phyloP scores from a whole-genome alignment of 1,140 invertebrate species.

The Drosophila parvula region DNA sequence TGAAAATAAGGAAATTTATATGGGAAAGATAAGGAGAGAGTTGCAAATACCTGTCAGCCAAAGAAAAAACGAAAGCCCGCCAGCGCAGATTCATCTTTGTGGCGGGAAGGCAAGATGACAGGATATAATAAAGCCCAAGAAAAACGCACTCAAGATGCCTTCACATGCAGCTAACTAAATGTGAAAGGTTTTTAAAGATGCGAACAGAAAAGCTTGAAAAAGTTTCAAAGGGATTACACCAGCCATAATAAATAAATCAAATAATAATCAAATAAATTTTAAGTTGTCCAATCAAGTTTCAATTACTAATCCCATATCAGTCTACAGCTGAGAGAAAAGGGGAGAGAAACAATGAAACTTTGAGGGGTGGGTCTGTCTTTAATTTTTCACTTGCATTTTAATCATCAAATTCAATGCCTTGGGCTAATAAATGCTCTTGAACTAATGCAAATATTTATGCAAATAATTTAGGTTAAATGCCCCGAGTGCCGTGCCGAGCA shows the following conservation, averaged over 20 bases:
- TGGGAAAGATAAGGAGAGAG: constrained; percentile 9
- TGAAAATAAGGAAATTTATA: constrained; percentile 13
- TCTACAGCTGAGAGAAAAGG: neutral
- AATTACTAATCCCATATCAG: constrained; percentile 6
- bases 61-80: constrained; percentile 23
- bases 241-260: neutral
- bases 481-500: constrained; percentile 99
- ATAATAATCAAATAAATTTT: neutral
- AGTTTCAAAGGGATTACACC: neutral
- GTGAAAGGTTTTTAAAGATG: constrained; percentile 62
- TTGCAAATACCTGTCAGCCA: constrained; percentile 64
- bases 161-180: constrained; percentile 30
- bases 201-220: constrained; percentile 18
- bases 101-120: constrained; percentile 41
- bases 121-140: constrained; percentile 42
- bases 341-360: neutral
- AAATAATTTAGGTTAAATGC: constrained; percentile 93
- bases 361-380: neutral
- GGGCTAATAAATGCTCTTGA: neutral
- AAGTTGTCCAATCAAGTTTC: constrained; percentile 5
- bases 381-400: neutral
- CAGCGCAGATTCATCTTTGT: constrained; percentile 24
- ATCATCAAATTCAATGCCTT: neutral
- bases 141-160: constrained; percentile 58
- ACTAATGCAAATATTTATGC: constrained; percentile 12